phyloP scores from a whole-genome alignment of 2,888 invertebrate species.

The Autographa pulchrina region DNA sequence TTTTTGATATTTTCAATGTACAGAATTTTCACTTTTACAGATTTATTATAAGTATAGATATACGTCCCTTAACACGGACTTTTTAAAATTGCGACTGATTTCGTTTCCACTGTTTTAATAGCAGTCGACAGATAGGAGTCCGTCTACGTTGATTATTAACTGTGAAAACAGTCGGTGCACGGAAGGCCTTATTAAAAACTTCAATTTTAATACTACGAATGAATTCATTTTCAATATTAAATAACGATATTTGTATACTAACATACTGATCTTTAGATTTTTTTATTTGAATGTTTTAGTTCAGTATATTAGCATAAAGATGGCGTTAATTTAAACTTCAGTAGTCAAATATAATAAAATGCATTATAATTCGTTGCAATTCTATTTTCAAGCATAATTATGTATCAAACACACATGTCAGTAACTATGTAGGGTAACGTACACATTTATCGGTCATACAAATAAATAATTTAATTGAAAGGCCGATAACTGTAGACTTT shows the following conservation, averaged over 20 bases:
- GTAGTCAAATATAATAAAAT: constrained; percentile 24
- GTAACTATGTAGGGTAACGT: constrained; percentile 7
- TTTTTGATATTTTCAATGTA: too few species aligned
- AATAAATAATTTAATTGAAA: background rate
- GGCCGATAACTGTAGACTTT: background rate
- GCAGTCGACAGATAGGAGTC: too few species aligned
- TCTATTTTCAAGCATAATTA: constrained; percentile 34
- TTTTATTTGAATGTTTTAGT: background rate
- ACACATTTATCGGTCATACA: constrained; percentile 15
- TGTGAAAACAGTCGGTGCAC: too few species aligned
- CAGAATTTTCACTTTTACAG: too few species aligned
- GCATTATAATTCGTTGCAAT: constrained; percentile 45
- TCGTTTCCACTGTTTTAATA: too few species aligned
- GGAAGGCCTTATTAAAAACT: too few species aligned
- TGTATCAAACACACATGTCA: constrained; percentile 49
- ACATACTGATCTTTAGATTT: background rate
- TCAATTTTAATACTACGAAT: background rate
- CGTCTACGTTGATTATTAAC: too few species aligned
- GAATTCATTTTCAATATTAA: background rate
- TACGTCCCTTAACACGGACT: too few species aligned
- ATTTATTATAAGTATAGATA: too few species aligned
- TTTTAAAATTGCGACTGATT: too few species aligned
- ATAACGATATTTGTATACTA: background rate
- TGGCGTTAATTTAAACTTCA: background rate
- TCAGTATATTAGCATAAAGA: background rate